These are phyloP conservation scores for Scartelaos histophorus DNA, from an alignment of 2,113 vertebrate genomes.

Conservation along the genomic window DNA sequence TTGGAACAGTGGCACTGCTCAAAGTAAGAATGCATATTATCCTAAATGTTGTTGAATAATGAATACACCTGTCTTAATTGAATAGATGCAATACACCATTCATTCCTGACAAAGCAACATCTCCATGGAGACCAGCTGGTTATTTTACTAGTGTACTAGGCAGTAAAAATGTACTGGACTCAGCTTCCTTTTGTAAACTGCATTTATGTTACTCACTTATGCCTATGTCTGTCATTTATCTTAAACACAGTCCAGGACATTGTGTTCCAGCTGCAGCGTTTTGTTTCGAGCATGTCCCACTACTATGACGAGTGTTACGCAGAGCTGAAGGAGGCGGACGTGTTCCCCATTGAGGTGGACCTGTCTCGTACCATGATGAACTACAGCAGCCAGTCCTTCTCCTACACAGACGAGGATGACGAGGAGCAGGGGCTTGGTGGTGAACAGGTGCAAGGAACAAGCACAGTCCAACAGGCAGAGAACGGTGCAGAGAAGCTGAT, in stretches of 20 bases:
- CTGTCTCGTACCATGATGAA: constrained; percentile 91
- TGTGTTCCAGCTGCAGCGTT: constrained; percentile 97
- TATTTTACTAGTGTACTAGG: background rate
- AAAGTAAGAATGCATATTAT: too few species aligned
- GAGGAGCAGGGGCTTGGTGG: constrained; percentile 68
- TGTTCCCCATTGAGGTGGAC: constrained; percentile 98
- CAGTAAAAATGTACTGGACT: background rate
- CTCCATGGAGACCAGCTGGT: too few species aligned
- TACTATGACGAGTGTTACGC: constrained; percentile 95
- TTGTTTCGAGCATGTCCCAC: constrained; percentile 95
- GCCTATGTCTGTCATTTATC: background rate
- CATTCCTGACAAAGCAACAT: too few species aligned
- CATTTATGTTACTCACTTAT: background rate
- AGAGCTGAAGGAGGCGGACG: constrained; percentile 89
- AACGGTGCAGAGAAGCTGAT: constrained; percentile 86
- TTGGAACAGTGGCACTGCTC: too few species aligned
- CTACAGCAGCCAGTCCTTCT: constrained; percentile 83
- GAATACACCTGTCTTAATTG: too few species aligned
- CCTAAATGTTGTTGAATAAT: too few species aligned
- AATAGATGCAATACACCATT: too few species aligned
- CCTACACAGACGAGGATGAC: constrained; percentile 82
- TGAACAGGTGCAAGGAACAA: constrained; percentile 39
- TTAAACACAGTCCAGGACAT: constrained; percentile 91
- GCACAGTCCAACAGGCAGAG: constrained; percentile 61
- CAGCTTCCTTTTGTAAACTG: background rate